phyloP scores from a whole-genome alignment of 2,113 vertebrate species.

The Tetrao urogallus region DNA sequence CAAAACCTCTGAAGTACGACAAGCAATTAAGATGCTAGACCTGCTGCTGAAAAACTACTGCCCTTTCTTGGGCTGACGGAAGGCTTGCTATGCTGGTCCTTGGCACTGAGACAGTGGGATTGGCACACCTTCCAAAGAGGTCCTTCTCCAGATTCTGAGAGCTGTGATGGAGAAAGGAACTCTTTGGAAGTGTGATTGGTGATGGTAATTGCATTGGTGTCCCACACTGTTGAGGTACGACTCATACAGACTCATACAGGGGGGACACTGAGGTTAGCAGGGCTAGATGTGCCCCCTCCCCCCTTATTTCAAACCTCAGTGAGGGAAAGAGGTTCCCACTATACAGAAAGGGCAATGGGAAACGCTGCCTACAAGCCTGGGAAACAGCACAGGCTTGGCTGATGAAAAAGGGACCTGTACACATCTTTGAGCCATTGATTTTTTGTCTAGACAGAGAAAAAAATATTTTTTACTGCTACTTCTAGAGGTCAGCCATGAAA shows the following conservation, averaged over 20 bases:
- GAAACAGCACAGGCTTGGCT: neutral
- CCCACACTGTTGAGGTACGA: neutral
- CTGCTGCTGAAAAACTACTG: neutral
- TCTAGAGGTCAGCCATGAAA: conserved; percentile 20
- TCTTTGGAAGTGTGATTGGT: neutral
- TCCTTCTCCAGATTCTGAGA: neutral
- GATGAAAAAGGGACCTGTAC: neutral
- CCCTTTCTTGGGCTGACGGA: neutral
- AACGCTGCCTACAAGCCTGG: neutral
- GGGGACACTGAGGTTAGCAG: neutral
- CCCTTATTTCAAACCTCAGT: neutral
- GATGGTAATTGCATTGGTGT: neutral
- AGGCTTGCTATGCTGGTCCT: neutral
- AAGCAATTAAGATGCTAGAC: conserved; percentile 28
- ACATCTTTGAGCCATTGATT: neutral
- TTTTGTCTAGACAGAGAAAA: neutral
- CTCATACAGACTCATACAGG: neutral
- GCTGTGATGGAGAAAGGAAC: neutral
- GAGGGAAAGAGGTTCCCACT: neutral
- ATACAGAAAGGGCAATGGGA: neutral
- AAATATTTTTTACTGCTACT: neutral
- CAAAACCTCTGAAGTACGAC: conserved; percentile 26
- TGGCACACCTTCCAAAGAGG: neutral
- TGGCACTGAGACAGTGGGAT: no score
- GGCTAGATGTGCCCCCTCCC: neutral